Base-by-base conservation (phyloP, 2,797 vertebrate genomes). In the Synaphobranchus kaupii region DNA sequence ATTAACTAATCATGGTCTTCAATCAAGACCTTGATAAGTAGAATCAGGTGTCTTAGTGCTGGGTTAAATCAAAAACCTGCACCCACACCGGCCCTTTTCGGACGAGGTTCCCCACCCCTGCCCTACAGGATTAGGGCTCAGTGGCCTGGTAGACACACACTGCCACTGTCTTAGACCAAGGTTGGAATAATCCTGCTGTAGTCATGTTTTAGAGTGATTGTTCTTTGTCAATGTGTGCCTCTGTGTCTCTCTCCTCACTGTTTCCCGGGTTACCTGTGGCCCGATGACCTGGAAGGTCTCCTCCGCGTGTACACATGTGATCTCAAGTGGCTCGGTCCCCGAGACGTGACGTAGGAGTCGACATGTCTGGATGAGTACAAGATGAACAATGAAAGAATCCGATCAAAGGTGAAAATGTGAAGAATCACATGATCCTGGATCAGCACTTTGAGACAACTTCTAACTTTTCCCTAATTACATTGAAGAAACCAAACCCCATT, bases 231-330 rank as follows among this genome's bases (percentile, higher is more conserved):
- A 15, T 39, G 34, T 76, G 3, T 39, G 34, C 9, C 5, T 78
- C 73, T 78, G 34, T 73, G 31, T 47, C 28, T 25, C 66, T 31
- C 8, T 31, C 66, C 13, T 28, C 28, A 34, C 10, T 17, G 17
- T 76, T 20, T 76, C 86, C 56, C 76, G 66, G 12, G 10, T 89
- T 96, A 99, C 98, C 98, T 99, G 98, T 86, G 98, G 98, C 71
- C 98, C 98, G 85, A 99, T 99, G 90, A 99, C 98, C 88, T 97
- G 97, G 94, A 99, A 99, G 47, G 98, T 99, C 91, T 99, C 98
- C 93, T 99, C 98, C 31, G 98, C 99, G 1, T 99, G 98, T 89
- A 98, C 93, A 82, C 98, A 99, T 71, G 98, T 98, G 89, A 99
- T 99, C 95, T 99, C 98, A 1, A 99, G 95, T 0, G 99, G 98